phyloP scores from a whole-genome alignment of 2,113 vertebrate species.

The Lamprologus lemairii region DNA sequence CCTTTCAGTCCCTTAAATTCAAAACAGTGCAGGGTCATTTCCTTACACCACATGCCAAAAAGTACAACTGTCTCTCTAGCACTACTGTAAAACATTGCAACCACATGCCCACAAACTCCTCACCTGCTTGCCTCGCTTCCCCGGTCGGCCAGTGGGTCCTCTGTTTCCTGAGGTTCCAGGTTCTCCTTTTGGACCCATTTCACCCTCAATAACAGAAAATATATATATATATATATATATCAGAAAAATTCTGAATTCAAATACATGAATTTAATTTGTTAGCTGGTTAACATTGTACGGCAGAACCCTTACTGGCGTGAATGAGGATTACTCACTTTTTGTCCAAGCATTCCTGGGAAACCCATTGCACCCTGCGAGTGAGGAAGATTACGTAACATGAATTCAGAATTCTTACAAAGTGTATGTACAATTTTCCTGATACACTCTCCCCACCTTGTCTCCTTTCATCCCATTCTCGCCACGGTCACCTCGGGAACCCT shows the following conservation, averaged over 20 bases:
- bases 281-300: not conserved
- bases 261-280: not conserved
- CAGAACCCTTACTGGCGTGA: not conserved
- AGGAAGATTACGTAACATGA: not conserved
- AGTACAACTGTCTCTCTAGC: not conserved
- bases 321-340: slow-evolving; percentile 71
- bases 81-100: not conserved
- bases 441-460: slow-evolving; percentile 78
- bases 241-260: not conserved
- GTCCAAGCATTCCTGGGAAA: slow-evolving; percentile 93
- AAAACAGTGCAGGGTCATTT: not conserved
- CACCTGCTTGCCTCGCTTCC: slow-evolving; percentile 96
- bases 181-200: slow-evolving; percentile 97
- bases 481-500: slow-evolving; percentile 87
- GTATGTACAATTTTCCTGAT: not conserved
- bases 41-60: not conserved
- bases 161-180: slow-evolving; percentile 85
- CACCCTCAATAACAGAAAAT: slow-evolving; percentile 74
- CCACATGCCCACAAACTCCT: not conserved
- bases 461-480: slow-evolving; percentile 86
- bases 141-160: slow-evolving; percentile 92
- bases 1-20: slow-evolving; percentile 84
- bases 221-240: not conserved
- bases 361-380: slow-evolving; percentile 83
- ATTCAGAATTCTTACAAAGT: not conserved